Conservation (phyloP, 2,797 vertebrate genomes). For the Carduelis carduelis region DNA sequence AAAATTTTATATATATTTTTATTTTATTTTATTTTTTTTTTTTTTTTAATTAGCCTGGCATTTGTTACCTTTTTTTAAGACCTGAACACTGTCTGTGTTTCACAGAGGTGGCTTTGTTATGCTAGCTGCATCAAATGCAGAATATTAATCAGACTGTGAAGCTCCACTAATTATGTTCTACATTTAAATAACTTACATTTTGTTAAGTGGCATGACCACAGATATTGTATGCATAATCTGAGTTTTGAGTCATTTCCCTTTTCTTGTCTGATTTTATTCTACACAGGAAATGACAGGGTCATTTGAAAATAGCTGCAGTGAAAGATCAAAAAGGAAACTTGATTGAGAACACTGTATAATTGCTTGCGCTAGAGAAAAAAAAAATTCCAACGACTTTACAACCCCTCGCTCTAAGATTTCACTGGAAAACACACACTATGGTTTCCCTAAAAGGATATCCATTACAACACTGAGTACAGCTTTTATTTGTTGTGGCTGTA, state of each 20-base stretch:
- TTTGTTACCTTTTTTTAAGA: background rate
- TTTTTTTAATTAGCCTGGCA: background rate
- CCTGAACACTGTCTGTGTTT: background rate
- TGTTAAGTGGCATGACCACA: background rate
- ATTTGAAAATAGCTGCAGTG: conserved; percentile 48
- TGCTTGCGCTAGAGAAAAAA: conserved; percentile 36
- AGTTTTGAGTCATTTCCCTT: conserved; percentile 58
- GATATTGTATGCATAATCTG: conserved; percentile 41
- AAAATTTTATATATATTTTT: background rate
- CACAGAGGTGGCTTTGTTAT: conserved; percentile 7
- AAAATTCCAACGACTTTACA: conserved; percentile 2
- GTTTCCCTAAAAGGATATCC: conserved; percentile 13
- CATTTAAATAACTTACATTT: conserved; percentile 30
- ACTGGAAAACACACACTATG: background rate
- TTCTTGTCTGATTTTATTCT: conserved; percentile 55
- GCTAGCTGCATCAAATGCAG: background rate
- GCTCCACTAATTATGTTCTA: conserved; percentile 10
- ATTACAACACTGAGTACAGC: background rate
- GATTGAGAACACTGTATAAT: conserved; percentile 41
- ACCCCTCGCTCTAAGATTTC: background rate
- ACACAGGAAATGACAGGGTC: conserved; percentile 57
- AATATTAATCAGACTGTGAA: conserved; percentile 37
- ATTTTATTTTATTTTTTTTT: background rate
- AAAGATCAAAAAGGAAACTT: conserved; percentile 63
- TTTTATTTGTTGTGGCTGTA: background rate